These are phyloP conservation scores for Upupa epops DNA, from an alignment of 2,113 vertebrate species.

Conservation along the genomic window DNA sequence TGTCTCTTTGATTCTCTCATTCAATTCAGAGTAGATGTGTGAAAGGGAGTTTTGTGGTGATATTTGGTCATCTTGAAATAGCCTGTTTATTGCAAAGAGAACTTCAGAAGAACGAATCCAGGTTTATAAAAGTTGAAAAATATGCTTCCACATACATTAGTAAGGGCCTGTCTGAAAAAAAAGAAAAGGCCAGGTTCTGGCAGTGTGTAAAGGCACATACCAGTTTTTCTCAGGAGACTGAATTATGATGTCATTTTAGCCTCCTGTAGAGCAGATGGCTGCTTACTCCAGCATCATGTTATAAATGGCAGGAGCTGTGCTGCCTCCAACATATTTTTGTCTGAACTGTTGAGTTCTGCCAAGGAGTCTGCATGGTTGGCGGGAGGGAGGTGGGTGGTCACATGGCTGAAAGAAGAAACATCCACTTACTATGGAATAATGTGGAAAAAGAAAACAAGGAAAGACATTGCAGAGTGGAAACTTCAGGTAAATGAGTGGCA, in stretches of 20 bases:
- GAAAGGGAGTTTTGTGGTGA: background rate
- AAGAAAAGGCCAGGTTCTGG: background rate
- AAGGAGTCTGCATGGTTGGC: background rate
- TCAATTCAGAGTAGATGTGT: background rate
- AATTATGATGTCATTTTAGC: conserved; percentile 41
- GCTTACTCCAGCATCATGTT: background rate
- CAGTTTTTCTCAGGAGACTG: background rate
- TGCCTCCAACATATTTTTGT: background rate
- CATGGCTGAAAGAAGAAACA: background rate
- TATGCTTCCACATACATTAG: background rate
- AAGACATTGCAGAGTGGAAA: background rate
- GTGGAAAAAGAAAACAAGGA: background rate
- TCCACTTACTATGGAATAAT: background rate
- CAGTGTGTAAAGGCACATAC: background rate
- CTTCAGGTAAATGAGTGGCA: background rate
- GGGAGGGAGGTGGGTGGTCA: background rate
- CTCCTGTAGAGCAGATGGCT: conserved; percentile 14
- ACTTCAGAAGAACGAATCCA: background rate
- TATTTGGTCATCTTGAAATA: background rate
- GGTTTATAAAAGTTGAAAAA: background rate
- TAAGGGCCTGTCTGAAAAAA: background rate
- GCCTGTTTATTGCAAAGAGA: background rate
- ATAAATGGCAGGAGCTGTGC: background rate
- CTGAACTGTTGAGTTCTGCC: background rate
- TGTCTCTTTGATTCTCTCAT: background rate